phyloP scores from a whole-genome alignment of 1,140 invertebrate species.

The Acromyrmex charruanus region DNA sequence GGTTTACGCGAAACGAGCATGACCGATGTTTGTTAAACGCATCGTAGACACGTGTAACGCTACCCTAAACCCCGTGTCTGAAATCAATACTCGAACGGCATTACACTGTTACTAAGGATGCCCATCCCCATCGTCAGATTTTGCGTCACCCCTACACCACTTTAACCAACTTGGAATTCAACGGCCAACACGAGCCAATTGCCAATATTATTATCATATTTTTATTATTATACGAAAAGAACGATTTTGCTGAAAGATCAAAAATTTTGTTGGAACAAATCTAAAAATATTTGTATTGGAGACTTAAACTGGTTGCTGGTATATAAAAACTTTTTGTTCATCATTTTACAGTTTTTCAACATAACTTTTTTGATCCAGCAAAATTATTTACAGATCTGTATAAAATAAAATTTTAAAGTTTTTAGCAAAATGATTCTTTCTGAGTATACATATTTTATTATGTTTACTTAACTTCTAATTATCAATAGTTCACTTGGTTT shows the following conservation, averaged over 20 bases:
- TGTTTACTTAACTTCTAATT: not conserved
- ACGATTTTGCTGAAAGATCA: no score
- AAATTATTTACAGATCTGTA: no score
- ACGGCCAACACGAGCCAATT: constrained; percentile 35
- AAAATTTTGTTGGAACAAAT: no score
- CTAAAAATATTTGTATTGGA: no score
- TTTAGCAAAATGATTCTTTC: no score
- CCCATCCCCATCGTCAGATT: constrained; percentile 74
- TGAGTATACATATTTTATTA: not conserved
- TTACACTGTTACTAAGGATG: constrained; percentile 80
- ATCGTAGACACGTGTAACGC: constrained; percentile 73
- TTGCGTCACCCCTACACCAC: constrained; percentile 39
- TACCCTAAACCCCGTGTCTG: constrained; percentile 72
- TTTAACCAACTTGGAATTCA: constrained; percentile 43
- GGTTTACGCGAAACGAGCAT: constrained; percentile 7
- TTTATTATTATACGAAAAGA: not conserved
- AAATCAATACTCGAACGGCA: constrained; percentile 79
- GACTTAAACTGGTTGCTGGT: no score
- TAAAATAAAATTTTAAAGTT: no score
- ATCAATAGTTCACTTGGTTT: not conserved
- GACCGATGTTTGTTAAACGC: constrained; percentile 73
- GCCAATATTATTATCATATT: constrained; percentile 10
- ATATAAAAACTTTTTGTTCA: no score
- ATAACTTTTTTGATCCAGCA: no score
- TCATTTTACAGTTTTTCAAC: no score